A percentile compares a stretch with the other conserved stretches of the same genome.
Conservation (phyloP, 2,113 vertebrate genomes). For the Xyliphius kryptos region DNA sequence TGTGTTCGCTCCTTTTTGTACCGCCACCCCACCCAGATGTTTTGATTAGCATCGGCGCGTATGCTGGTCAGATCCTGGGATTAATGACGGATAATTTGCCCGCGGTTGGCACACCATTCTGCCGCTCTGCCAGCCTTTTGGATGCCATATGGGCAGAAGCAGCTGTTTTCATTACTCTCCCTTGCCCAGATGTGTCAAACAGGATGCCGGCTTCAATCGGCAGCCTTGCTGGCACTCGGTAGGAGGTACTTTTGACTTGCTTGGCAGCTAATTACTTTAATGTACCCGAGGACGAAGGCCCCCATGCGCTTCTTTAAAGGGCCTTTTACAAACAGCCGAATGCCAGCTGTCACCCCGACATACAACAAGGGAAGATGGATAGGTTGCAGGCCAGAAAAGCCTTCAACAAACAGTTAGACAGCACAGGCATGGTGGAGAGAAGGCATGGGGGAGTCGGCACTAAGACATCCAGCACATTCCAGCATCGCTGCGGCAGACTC, state of each 20-base stretch:
- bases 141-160: constrained; percentile 98
- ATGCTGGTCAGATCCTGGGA: constrained; percentile 98
- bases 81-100: constrained; percentile 99
- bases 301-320: constrained; percentile 76
- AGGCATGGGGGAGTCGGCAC: constrained; percentile 53
- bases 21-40: constrained; percentile 76
- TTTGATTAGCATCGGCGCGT: constrained; percentile 89
- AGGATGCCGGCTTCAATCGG: constrained; percentile 84
- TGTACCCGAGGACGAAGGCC: constrained; percentile 77
- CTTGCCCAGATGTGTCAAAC: constrained; percentile 99
- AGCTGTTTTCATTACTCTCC: constrained; percentile 99
- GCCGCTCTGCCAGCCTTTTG: constrained; percentile 85
- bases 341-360: constrained; percentile 86
- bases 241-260: constrained; percentile 86
- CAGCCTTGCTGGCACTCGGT: constrained; percentile 78
- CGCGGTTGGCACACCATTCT: constrained; percentile 83
- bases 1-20: constrained; percentile 55
- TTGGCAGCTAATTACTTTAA: constrained; percentile 99
- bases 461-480: constrained; percentile 10
- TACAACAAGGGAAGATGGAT: constrained; percentile 69
- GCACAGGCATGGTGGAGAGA: constrained; percentile 52
- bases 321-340: constrained; percentile 80
- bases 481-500: constrained; percentile 29
- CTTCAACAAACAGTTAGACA: constrained; percentile 55
- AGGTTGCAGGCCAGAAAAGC: constrained; percentile 55